Base-by-base conservation (phyloP, 2,888 invertebrate species). In the Tetranychus piercei region DNA sequence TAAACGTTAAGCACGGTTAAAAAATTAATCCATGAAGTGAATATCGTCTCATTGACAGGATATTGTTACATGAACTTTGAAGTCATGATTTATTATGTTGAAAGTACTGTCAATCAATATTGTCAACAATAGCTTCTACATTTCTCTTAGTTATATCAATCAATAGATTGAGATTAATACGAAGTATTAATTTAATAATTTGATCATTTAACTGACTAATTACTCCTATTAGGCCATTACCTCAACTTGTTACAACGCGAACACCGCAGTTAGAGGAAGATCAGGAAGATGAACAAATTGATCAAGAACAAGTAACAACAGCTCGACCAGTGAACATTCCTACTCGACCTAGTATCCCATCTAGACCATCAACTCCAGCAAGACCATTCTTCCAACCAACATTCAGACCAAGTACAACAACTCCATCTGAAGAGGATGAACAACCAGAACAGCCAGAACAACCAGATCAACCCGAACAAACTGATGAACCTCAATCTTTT, bases 401-500 rank as follows among this genome's bases (percentile, higher is more conserved):
- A 15, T 55, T 55, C 55, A 20, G 69, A 23, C 34, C 69, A 69
- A 6, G n/a, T 5, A 69, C 20, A 11, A 22, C 11, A 34, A 34
- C 2, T 34, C 34, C 34, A 34, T 34, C 34, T 34, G 34, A 34
- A 34, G 34, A 34, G 5, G 34, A 34, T 34, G 34, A 34, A 34
- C 34, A 20, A 2, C 22, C 69, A 69, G 6, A 23, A 11, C 69
- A 69, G 20, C 55, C 9, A 69, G 20, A 69, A 8, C 69, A 69
- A 23, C 67, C 67, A 67, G 45, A 45, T 7, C 45, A n/a, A 2
- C 69, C 69, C 11, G 20, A 23, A 11, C 69, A 69, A 69, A 9
- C 55, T 23, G 69, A 69, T 11, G n/a, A 69, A 15, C 69, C 69
- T 23, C 69, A 69, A 22, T 23, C 69, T 23, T 69, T 69, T 69